These are phyloP conservation scores for Drosophila nebulosa DNA, from an alignment of 1,140 invertebrate species.

Conservation along the genomic window DNA sequence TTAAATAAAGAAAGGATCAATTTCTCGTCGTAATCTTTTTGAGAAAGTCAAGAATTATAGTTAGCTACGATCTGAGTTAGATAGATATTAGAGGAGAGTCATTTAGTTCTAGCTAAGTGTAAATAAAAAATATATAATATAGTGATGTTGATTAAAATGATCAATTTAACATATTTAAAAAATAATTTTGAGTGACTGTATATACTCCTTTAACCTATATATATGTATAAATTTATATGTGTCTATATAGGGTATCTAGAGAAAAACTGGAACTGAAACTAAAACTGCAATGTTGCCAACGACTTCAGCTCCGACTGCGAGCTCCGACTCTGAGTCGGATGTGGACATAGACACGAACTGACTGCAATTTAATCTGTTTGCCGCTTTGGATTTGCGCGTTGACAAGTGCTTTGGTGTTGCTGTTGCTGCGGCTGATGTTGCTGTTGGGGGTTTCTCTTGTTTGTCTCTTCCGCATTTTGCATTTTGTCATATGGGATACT, in stretches of 20 bases:
- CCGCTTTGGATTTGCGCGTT: conserved; percentile 19
- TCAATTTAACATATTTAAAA: no score
- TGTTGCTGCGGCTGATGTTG: neutral
- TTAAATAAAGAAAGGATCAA: no score
- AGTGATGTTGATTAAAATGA: no score
- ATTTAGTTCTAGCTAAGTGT: no score
- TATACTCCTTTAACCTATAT: neutral
- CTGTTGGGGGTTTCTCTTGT: neutral
- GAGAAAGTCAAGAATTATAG: no score
- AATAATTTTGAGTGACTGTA: neutral
- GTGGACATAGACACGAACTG: conserved; percentile 8
- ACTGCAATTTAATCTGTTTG: conserved; percentile 62
- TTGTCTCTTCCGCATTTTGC: conserved; percentile 20
- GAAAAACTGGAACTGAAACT: neutral
- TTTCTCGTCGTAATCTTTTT: no score
- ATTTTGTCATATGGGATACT: conserved; percentile 11
- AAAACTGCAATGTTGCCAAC: neutral
- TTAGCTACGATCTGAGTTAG: no score
- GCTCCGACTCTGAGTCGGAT: neutral
- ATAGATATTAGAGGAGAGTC: no score
- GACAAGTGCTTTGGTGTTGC: conserved; percentile 46
- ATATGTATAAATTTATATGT: neutral
- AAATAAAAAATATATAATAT: no score
- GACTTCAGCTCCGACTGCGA: neutral
- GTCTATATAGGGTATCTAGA: neutral